A percentile compares a stretch with the other conserved stretches of the same genome.
Evolutionary conservation across 2,797 vertebrate species (phyloP).

Genomic region (Dromococcyx pavoninus): DNA sequence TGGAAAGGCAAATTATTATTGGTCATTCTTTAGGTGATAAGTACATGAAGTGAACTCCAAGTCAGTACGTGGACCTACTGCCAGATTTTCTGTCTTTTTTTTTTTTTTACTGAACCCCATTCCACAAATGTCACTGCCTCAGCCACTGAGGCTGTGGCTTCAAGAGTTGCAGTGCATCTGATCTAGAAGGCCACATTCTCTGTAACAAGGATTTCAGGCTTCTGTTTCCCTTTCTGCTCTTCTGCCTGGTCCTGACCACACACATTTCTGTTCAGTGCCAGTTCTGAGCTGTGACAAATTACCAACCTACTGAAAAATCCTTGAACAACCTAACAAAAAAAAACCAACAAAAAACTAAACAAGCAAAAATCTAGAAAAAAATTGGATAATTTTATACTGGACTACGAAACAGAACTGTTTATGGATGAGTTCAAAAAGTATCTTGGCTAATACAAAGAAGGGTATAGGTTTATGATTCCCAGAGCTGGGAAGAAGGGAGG

Average conservation of each 20-base stretch:
- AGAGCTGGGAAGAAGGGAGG: background rate
- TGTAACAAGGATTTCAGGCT: background rate
- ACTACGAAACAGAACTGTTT: background rate
- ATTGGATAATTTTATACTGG: background rate
- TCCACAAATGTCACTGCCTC: background rate
- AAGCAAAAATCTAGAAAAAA: background rate
- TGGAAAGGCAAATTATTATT: background rate
- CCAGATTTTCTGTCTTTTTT: too few species aligned
- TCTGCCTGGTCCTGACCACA: background rate
- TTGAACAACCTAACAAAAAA: background rate
- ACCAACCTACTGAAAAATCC: background rate
- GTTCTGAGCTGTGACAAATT: background rate
- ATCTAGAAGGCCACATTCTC: background rate
- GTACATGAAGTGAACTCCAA: background rate
- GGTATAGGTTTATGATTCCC: background rate
- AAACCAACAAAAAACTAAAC: too few species aligned
- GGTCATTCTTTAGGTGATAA: background rate
- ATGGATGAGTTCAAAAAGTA: background rate
- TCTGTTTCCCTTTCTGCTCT: background rate
- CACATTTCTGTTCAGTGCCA: background rate
- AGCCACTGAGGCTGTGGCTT: background rate
- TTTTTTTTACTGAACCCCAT: background rate
- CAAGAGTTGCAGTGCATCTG: background rate
- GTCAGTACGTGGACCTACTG: background rate
- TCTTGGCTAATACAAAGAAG: background rate